Evolutionary conservation across 2,113 vertebrate genomes (phyloP).

Genomic region (Bubalus kerabau): DNA sequence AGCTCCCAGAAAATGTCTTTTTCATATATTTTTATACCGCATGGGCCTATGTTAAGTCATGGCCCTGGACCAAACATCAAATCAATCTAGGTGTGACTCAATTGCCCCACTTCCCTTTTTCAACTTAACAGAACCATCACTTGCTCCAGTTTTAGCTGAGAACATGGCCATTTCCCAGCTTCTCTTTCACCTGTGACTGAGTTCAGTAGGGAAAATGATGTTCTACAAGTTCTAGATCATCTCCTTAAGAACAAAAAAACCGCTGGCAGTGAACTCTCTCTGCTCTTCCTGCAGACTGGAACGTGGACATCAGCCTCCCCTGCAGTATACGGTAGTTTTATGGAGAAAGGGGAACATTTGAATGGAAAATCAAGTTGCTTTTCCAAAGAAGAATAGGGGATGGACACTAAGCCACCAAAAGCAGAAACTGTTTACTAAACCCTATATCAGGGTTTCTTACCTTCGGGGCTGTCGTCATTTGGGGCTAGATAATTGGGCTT

Average conservation of each 20-base stretch:
- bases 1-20: conserved; percentile 11
- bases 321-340: background rate
- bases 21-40: background rate
- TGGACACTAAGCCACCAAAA: background rate
- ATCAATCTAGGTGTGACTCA: background rate
- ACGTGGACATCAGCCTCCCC: background rate
- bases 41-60: background rate
- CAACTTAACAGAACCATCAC: background rate
- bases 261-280: background rate
- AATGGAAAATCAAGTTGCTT: background rate
- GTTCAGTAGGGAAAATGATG: background rate
- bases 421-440: background rate
- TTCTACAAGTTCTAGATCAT: background rate
- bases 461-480: background rate
- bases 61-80: background rate
- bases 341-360: background rate
- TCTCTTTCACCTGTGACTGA: background rate
- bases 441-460: background rate
- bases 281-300: background rate
- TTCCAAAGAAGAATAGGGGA: background rate
- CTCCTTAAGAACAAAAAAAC: background rate
- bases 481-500: background rate
- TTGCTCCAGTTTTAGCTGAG: background rate
- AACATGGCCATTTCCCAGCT: background rate
- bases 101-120: background rate